Percentiles rank a stretch among this genome's conserved stretches.
phyloP scores from a whole-genome alignment of 2,797 vertebrate genomes.

The Coregonus ussuriensis region DNA sequence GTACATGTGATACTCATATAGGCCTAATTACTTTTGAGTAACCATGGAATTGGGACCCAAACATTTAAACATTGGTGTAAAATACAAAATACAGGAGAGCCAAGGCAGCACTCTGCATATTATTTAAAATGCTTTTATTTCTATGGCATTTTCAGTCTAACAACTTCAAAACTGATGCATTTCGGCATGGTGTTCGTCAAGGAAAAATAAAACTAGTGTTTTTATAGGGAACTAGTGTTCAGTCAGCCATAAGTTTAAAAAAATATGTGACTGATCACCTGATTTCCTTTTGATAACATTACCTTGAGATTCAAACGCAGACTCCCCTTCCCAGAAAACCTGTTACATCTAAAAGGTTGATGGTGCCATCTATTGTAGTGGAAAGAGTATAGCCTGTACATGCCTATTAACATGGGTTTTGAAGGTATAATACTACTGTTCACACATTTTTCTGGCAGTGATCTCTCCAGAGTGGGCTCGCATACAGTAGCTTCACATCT shows the following conservation, averaged over 20 bases:
- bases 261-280: neutral
- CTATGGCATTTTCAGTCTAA: neutral
- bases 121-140: neutral
- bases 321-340: neutral
- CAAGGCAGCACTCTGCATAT: neutral
- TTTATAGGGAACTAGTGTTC: too few relatives aligned
- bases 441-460: constrained; percentile 67
- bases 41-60: neutral
- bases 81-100: neutral
- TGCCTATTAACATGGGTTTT: constrained; percentile 55
- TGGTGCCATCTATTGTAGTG: neutral
- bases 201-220: neutral
- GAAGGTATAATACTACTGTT: constrained; percentile 61
- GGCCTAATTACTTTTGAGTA: neutral
- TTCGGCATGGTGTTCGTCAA: neutral
- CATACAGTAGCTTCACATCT: constrained; percentile 48
- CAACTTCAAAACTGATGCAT: neutral
- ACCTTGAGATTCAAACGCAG: neutral
- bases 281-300: neutral
- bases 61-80: neutral
- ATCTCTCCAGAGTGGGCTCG: constrained; percentile 53
- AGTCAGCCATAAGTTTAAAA: neutral
- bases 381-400: constrained; percentile 24
- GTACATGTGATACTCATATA: constrained; percentile 43
- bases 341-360: neutral